Base-by-base conservation (phyloP, 2,888 invertebrate species). In the Vandiemenella viatica region DNA sequence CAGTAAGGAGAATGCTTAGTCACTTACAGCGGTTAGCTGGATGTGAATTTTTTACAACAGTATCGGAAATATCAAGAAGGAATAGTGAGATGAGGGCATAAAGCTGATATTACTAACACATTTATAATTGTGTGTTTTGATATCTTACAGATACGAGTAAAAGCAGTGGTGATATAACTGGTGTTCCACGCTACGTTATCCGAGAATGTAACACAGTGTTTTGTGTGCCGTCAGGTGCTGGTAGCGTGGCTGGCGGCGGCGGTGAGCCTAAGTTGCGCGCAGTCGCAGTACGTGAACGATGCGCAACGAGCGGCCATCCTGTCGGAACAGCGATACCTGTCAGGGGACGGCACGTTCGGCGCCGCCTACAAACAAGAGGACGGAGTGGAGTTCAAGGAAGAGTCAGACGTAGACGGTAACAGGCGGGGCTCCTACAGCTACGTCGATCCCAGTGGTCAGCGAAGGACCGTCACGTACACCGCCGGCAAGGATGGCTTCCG, bases 301-400 rank as follows among this genome's bases (percentile, higher is more conserved):
- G 79, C 86, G 5, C 77, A 80, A 63, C 80, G 80, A 21, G 87
- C 88, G 15, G 87, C 87, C 53, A 89, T 89, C 59, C 72, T 89
- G 49, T 82, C 81, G 60, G 89, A 89, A 64, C 82, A 86, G 57
- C 75, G 89, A 44, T 89, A 88, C 65, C 73, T 85, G 52, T 80
- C 78, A 50, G 87, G 85, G 48, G 83, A 87, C 63, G 89, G 89
- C 48, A 81, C 85, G 58, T 89, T 89, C 63, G 89, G 89, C 38
- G 75, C 88, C 21, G 82, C 87, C 44, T 89, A 89, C 67, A 79
- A 78, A 57, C 89, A 89, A 66, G 89, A 89, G 64, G 89, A 89
- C 67, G 89, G 89, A 48, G 86, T 84, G 45, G 77, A 88, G 65
- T 89, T 87, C 69, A 89, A 89, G 64, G 89, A 89, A 67, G 89